Base-by-base conservation (phyloP, 2,888 invertebrate genomes). In the Nemurella pictetii region DNA sequence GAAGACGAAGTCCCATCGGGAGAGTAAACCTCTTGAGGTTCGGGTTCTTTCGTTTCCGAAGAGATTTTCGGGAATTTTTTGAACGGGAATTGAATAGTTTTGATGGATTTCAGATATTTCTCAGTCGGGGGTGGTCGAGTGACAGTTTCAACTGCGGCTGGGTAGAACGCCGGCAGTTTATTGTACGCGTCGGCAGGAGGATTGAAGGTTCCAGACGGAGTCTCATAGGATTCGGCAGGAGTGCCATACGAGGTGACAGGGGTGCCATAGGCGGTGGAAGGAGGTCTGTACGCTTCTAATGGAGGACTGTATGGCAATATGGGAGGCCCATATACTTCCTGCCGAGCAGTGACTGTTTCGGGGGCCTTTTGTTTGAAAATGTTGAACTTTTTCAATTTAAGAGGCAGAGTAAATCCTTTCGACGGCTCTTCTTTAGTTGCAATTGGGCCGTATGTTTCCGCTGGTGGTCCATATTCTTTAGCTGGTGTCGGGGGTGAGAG, bases 401-500 rank as follows among this genome's bases (percentile, higher is more conserved):
- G 83, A 80, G 55, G 80, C 55, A 73, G 30, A 28, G n/a, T 83
- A 30, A 83, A 85, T 26, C 3, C 20, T 5, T 85, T 25, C 15
- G 32, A 80, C 25, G n/a, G 28, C 29, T 80, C 28, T 26, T 84
- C n/a, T 26, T 77, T 72, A 72, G 12, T 72, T 25, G 35, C 72
- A 25, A 25, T 72, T 5, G 84, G 83, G 0, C 84, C 81, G 55
- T 86, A 86, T 0, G 81, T 78, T 20, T 83, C 80, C 7, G 32
- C 77, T 0, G 85, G 85, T 12, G 75, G 83, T 15, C 77, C 82
- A 28, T 85, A 85, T 15, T n/a, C 78, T 20, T 80, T 72, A 20
- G 81, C 85, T 9, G 85, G 82, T 0, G 75, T 87, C 3, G 87
- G 84, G 55, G 87, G 86, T 26, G 87, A 88, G 87, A 88, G 87